phyloP scores from a whole-genome alignment of 1,140 invertebrate species.

The Drosophila teissieri region DNA sequence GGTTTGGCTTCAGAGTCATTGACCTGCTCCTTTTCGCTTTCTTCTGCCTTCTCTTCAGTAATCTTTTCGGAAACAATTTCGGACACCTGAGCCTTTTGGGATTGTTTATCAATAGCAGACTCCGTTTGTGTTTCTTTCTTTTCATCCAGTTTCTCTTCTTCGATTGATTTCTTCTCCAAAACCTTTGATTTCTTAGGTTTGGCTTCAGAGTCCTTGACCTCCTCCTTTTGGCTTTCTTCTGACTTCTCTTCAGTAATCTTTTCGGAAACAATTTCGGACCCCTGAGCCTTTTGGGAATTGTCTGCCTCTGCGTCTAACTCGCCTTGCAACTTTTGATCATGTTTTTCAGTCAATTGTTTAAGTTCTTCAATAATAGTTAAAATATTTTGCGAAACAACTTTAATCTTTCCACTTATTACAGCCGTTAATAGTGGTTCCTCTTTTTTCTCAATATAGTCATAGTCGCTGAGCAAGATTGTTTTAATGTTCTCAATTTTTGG shows the following conservation, averaged over 20 bases:
- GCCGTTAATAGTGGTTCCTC: constrained; percentile 23
- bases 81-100: not conserved
- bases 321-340: constrained; percentile 16
- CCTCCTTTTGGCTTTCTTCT: not conserved
- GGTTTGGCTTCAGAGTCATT: constrained; percentile 8
- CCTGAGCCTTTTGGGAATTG: not conserved
- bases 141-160: constrained; percentile 7
- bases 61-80: constrained; percentile 1
- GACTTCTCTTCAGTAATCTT: constrained; percentile 8
- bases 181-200: constrained; percentile 4
- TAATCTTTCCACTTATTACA: constrained; percentile 49
- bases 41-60: constrained; percentile 2
- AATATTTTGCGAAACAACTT: constrained; percentile 40
- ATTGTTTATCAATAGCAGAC: not conserved
- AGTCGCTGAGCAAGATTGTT: constrained; percentile 38
- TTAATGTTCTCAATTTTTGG: constrained; percentile 51
- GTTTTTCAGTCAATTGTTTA: constrained; percentile 15
- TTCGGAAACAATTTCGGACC: not conserved
- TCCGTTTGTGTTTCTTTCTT: constrained; percentile 7
- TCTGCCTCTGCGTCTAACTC: constrained; percentile 12
- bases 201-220: constrained; percentile 4
- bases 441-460: constrained; percentile 60
- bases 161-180: constrained; percentile 6
- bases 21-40: not conserved
- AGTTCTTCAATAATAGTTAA: constrained; percentile 40